These are phyloP conservation scores for Sinocyclocheilus maitianheensis DNA, from an alignment of 2,113 vertebrate species.

Conservation along the genomic window DNA sequence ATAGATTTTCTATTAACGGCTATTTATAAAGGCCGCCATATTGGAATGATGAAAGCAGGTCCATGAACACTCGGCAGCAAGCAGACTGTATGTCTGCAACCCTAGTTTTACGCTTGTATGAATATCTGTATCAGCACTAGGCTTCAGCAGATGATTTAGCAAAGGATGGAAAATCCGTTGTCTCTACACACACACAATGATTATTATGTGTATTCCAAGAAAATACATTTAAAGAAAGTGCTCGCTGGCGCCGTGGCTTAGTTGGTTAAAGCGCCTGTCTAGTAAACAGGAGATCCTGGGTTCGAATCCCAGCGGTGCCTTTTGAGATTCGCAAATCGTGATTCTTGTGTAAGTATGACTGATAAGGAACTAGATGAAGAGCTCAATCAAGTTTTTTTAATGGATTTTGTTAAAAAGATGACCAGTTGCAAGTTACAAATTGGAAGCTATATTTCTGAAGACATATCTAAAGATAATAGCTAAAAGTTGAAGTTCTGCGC, in stretches of 20 bases:
- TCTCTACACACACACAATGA: background rate
- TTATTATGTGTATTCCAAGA: background rate
- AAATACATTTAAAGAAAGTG: rapidly evolving
- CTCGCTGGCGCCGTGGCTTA: slow-evolving; percentile 55
- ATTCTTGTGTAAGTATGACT: background rate
- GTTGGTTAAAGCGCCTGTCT: slow-evolving; percentile 59
- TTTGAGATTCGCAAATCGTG: slow-evolving; percentile 5
- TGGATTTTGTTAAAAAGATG: background rate
- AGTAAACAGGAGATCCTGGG: slow-evolving; percentile 59
- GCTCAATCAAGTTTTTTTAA: background rate
- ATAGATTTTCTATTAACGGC: no score
- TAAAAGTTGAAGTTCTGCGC: no score
- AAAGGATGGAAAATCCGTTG: background rate
- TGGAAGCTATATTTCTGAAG: background rate
- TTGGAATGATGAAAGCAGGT: no score
- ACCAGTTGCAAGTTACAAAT: background rate
- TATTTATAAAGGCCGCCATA: no score
- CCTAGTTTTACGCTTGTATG: no score
- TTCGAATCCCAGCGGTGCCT: slow-evolving; percentile 61
- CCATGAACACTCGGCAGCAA: no score
- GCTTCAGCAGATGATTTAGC: background rate
- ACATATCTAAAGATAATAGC: background rate
- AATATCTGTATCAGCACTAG: no score
- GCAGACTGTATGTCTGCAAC: no score
- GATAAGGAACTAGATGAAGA: background rate